Conservation (phyloP, 30 jellyfish, hydroid and myxozoan genomes). For the Cassiopea xamachana region DNA sequence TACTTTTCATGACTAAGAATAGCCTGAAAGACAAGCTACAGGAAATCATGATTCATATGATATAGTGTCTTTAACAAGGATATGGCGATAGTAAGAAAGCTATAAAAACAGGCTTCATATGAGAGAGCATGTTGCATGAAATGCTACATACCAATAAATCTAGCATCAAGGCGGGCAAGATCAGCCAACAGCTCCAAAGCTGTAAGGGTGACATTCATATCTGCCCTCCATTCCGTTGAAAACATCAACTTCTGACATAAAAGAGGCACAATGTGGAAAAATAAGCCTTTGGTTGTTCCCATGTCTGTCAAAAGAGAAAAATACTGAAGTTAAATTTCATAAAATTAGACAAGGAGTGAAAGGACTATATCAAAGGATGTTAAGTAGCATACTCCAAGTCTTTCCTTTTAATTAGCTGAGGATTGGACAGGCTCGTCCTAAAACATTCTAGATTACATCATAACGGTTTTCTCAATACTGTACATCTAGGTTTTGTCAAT, state of each 20-base stretch:
- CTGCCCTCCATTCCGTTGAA: constrained; percentile 92
- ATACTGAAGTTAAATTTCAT: not conserved
- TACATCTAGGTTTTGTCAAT: too few species aligned
- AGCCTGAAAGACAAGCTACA: too few species aligned
- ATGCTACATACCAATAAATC: constrained; percentile 80
- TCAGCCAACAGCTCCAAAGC: constrained; percentile 94
- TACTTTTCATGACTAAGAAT: too few species aligned
- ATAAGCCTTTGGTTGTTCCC: constrained; percentile 88
- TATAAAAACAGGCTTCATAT: not conserved
- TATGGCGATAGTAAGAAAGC: not conserved
- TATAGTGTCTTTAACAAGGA: too few species aligned
- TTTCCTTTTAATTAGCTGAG: too few species aligned
- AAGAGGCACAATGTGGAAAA: constrained; percentile 81
- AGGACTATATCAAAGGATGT: too few species aligned
- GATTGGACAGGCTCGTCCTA: too few species aligned
- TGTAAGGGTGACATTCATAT: constrained; percentile 86
- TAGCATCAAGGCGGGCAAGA: constrained; percentile 88
- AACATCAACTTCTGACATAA: constrained; percentile 93
- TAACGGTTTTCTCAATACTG: too few species aligned
- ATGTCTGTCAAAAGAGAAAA: constrained; percentile 57
- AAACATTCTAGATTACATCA: too few species aligned
- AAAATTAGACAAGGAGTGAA: not conserved
- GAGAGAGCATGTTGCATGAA: not conserved
- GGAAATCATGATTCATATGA: too few species aligned
- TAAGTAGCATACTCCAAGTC: too few species aligned